Conservation (phyloP, 1,140 invertebrate genomes). For the Acyrthosiphon pisum region DNA sequence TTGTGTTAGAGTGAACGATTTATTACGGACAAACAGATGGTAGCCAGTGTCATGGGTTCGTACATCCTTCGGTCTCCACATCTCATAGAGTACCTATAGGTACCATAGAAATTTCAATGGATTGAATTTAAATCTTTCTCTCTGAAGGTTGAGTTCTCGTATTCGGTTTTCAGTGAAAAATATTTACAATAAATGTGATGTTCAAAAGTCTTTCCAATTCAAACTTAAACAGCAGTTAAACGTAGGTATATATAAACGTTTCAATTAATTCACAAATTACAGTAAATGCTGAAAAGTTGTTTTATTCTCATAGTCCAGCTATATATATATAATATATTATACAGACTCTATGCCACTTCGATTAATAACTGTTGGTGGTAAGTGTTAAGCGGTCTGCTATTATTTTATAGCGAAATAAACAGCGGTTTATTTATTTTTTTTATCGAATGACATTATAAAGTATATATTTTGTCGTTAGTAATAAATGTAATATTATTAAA, state of each 20-base stretch:
- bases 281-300: not conserved
- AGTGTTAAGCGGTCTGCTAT: not conserved
- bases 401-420: not conserved
- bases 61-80: not conserved
- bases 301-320: not conserved
- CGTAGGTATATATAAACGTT: not conserved
- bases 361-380: too few species aligned
- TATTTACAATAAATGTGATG: not conserved
- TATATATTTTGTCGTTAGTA: not conserved
- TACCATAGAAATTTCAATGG: not conserved
- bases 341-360: not conserved
- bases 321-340: not conserved
- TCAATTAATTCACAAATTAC: not conserved
- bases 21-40: not conserved
- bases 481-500: not conserved
- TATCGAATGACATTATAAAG: not conserved
- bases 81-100: not conserved
- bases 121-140: not conserved
- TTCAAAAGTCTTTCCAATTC: not conserved
- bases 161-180: not conserved
- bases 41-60: not conserved
- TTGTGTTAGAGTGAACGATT: not conserved
- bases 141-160: not conserved
- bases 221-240: not conserved
- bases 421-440: not conserved